Conservation (phyloP, 2,113 vertebrate species). For the Callithrix jacchus region DNA sequence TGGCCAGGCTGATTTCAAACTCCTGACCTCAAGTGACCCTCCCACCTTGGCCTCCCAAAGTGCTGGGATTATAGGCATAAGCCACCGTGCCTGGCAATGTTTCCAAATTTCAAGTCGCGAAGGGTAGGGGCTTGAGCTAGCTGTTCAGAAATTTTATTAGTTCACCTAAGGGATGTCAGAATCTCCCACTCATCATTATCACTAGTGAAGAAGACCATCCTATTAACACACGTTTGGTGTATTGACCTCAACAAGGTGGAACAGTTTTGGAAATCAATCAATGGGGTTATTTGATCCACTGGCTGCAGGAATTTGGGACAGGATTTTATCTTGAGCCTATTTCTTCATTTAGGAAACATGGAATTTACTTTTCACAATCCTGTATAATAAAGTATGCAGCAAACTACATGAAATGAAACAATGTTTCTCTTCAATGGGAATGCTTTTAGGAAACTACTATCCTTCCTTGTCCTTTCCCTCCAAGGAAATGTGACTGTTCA, state of each 20-base stretch:
- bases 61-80: neutral
- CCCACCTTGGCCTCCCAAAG: neutral
- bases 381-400: neutral
- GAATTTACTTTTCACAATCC: neutral
- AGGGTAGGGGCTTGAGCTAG: neutral
- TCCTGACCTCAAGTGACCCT: neutral
- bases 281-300: neutral
- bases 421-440: neutral
- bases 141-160: neutral
- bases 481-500: rapidly evolving
- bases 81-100: too few relatives aligned
- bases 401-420: neutral
- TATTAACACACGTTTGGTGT: rapidly evolving
- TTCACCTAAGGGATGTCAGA: neutral
- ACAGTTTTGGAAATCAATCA: neutral
- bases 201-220: neutral
- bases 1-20: neutral
- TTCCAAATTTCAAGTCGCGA: neutral
- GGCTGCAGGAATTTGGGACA: neutral
- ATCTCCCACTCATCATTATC: too few relatives aligned
- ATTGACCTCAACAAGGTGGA: neutral
- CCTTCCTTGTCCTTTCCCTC: neutral
- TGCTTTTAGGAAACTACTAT: neutral
- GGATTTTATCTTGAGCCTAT: neutral
- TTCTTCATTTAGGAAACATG: neutral